phyloP scores from a whole-genome alignment of 2,888 invertebrate genomes.

The Amphipyra tragopoginis region DNA sequence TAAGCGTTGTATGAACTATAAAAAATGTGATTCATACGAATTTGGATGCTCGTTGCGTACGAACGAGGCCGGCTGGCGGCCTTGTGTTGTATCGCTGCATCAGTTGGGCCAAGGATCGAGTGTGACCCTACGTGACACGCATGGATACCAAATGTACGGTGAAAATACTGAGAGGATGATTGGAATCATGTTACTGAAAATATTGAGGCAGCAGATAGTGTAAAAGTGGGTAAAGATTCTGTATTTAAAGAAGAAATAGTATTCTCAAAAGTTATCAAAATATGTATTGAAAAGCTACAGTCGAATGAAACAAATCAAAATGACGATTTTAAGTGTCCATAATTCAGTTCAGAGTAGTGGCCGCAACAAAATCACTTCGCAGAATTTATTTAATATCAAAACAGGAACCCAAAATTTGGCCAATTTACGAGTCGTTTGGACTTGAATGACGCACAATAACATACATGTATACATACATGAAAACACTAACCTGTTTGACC shows the following conservation, averaged over 20 bases:
- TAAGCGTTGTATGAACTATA: conserved; percentile 64
- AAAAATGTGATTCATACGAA: conserved; percentile 74
- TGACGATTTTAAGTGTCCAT: conserved; percentile 24
- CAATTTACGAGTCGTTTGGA: conserved; percentile 55
- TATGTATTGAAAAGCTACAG: background rate
- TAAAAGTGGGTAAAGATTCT: too few species aligned
- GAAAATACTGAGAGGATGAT: conserved; percentile 48
- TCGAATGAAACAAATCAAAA: conserved; percentile 14
- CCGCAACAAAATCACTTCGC: conserved; percentile 35
- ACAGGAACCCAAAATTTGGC: conserved; percentile 46
- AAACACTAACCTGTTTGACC: conserved; percentile 56
- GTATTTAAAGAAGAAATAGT: background rate
- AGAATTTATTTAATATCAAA: conserved; percentile 48
- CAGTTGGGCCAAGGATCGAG: conserved; percentile 80
- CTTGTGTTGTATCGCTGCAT: conserved; percentile 77
- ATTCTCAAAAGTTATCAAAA: background rate
- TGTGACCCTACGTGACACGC: conserved; percentile 74
- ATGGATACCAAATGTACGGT: conserved; percentile 59
- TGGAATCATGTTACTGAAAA: conserved; percentile 14
- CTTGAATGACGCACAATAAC: conserved; percentile 51
- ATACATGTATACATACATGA: conserved; percentile 35
- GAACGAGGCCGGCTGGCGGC: conserved; percentile 79
- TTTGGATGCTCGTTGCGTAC: conserved; percentile 82
- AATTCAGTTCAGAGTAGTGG: conserved; percentile 30
- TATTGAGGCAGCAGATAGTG: conserved; percentile 2